phyloP scores from a whole-genome alignment of 2,797 vertebrate genomes.

The Enteromius mattozi region DNA sequence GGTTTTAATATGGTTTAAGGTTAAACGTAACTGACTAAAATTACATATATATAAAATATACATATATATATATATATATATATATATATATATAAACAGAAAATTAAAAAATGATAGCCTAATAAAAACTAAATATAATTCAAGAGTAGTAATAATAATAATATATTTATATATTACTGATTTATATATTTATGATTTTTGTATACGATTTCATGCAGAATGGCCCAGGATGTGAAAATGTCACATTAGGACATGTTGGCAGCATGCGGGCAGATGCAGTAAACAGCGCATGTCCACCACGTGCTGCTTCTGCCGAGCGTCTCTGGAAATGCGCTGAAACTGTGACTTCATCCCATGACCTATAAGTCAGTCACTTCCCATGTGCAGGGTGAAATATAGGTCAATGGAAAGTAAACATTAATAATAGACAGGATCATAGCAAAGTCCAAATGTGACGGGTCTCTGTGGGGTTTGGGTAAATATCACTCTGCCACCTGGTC shows the following conservation, averaged over 20 bases:
- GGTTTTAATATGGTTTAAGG: no score
- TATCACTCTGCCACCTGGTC: slow-evolving; percentile 52
- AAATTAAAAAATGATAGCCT: no score
- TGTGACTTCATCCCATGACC: slow-evolving; percentile 60
- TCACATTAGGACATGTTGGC: neutral
- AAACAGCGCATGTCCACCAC: slow-evolving; percentile 27
- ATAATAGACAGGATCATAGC: slow-evolving; percentile 71
- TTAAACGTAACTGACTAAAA: no score
- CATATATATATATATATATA: no score
- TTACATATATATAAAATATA: no score
- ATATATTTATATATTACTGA: no score
- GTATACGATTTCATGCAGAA: neutral
- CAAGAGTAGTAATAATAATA: no score
- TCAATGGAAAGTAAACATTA: slow-evolving; percentile 78
- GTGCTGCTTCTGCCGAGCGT: slow-evolving; percentile 7
- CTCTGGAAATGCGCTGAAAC: slow-evolving; percentile 28
- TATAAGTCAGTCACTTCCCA: slow-evolving; percentile 63
- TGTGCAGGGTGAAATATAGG: slow-evolving; percentile 73
- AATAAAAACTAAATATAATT: no score
- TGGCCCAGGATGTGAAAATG: slow-evolving; percentile 4
- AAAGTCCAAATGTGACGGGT: slow-evolving; percentile 74
- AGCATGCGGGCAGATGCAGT: slow-evolving; percentile 6
- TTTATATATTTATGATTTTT: neutral
- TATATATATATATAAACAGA: no score
- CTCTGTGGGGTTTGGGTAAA: slow-evolving; percentile 64